Evolutionary conservation across 35 echinoderm and acorn worm species (phyloP).

Genomic region (Chiridota heheva): DNA sequence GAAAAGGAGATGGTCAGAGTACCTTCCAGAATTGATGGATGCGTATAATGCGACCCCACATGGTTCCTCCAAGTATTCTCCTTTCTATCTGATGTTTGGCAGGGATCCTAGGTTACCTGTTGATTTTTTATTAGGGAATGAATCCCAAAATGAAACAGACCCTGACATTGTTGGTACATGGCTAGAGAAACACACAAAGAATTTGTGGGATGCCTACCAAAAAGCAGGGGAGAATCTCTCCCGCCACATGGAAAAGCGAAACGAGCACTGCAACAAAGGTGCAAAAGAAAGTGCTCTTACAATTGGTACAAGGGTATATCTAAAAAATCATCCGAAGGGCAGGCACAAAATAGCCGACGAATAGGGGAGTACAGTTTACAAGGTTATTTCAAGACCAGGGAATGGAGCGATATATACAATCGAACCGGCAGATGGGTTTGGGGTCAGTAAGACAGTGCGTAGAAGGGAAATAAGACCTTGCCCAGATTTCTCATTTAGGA

Average conservation of each 20-base stretch:
- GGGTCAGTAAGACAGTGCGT: background rate
- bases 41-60: slow-evolving; percentile 15
- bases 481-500: too few species aligned
- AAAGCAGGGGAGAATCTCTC: background rate
- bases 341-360: slow-evolving; percentile 32
- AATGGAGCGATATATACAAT: slow-evolving; percentile 20
- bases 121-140: background rate
- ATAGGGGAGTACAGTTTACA: background rate
- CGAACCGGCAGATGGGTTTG: slow-evolving; percentile 21
- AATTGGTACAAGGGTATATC: background rate
- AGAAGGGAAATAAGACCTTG: slow-evolving; percentile 12
- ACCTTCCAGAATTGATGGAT: background rate
- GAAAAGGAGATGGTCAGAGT: slow-evolving; percentile 9
- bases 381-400: slow-evolving; percentile 36
- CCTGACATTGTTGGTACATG: background rate
- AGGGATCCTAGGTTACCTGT: slow-evolving; percentile 17
- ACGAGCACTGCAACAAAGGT: background rate
- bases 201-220: background rate
- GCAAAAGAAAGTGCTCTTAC: background rate
- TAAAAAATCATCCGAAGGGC: background rate
- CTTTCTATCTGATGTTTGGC: background rate
- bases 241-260: background rate
- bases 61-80: slow-evolving; percentile 1
- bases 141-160: background rate
- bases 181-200: background rate